Base-by-base conservation (phyloP, 2,888 invertebrate genomes). In the Copidosoma aretas region DNA sequence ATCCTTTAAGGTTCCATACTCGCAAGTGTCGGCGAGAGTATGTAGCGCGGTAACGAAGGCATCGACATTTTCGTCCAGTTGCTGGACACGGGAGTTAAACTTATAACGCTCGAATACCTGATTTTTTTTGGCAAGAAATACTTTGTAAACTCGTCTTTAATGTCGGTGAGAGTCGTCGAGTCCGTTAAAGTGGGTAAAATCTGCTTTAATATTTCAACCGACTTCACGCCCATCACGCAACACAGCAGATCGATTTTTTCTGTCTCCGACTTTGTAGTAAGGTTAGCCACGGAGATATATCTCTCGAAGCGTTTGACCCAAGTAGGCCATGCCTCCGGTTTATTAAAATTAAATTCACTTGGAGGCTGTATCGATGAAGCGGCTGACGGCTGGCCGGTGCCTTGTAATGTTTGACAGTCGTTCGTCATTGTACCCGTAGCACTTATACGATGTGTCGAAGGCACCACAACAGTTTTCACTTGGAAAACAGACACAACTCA, bases 101-200 rank as follows among this genome's bases (percentile, higher is more conserved):
- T 67, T 70, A 17, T 68, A 71, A 43, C 73, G 51, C 65, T 76
- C 73, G 60, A 75, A 75, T 22, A 76, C 73, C 15, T 73, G 59
- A 62, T 77, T 76, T 49, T 69, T 73, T 61, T 74, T 75, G 74
- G 73, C 12, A 70, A 54, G 57, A 76, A 77, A 62, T 75, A 73
- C 15, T 70, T 51, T 15, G 69, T 68, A 25, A 74, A 74, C 15
- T 58, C 43, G 5, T 58, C 22, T 43, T 21, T 14, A 5, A 58
- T 43, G 5, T 41, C 19, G 3, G 3, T 52, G 25, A 52, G 66
- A 21, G 64, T 60, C 21, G 43, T 46, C 12, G 54, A 25, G 15
- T 41, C 67, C 1, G 46, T 49, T 25, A 21, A 19, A 25, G 62
- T 32, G 4, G 66, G 67, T 14, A 71, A 52, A 10, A 74, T 54